Evolutionary conservation across 2,113 vertebrate genomes (phyloP).

Genomic region (Poecile atricapillus): DNA sequence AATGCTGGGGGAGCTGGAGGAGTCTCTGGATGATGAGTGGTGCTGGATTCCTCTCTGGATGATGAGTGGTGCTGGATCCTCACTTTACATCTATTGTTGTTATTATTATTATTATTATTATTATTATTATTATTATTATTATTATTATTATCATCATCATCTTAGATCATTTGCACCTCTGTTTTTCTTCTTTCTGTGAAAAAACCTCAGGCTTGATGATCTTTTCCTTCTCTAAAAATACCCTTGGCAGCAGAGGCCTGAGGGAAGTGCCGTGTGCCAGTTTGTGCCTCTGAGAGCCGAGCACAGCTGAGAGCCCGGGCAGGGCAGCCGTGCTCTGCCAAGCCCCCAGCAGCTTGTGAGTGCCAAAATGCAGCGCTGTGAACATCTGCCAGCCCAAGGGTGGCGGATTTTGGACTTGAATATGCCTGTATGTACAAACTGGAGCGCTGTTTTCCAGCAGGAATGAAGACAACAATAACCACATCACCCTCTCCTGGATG

Average conservation of each 20-base stretch:
- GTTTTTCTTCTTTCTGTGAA: neutral
- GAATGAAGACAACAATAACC: neutral
- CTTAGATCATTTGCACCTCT: neutral
- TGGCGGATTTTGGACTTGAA: rapidly evolving
- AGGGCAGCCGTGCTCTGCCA: neutral
- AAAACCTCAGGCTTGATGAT: neutral
- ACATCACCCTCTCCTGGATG: neutral
- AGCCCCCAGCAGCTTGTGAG: neutral
- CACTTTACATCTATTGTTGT: neutral
- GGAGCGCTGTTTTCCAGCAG: neutral
- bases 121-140: neutral
- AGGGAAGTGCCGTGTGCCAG: neutral
- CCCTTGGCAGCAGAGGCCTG: neutral
- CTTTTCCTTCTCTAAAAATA: neutral
- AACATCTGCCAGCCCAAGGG: neutral
- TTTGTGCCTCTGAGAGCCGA: neutral
- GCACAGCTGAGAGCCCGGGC: neutral
- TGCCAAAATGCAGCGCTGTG: neutral
- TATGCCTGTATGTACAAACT: neutral
- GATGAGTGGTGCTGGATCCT: too few species aligned
- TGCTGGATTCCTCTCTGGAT: neutral
- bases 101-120: neutral
- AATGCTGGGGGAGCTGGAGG: neutral
- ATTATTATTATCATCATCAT: neutral
- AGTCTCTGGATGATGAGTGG: neutral